Percentiles rank a stretch among this genome's conserved stretches.
Evolutionary conservation across 1,140 invertebrate genomes (phyloP).

Genomic region (Halictus rubicundus): DNA sequence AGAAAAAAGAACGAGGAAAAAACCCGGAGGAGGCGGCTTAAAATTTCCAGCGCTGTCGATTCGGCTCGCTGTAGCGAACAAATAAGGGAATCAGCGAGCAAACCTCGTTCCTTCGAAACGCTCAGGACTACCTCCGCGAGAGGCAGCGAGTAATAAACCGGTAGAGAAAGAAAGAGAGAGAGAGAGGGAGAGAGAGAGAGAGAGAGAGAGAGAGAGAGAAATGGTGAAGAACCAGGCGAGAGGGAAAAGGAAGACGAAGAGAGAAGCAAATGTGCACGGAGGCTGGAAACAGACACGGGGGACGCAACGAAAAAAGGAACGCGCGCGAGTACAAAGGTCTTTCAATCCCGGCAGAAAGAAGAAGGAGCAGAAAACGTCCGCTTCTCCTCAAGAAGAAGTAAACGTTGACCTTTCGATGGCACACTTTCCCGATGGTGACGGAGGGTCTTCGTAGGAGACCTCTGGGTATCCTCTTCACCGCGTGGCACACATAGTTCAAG

Average conservation of each 20-base stretch:
- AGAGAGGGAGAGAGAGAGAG: too few relatives aligned
- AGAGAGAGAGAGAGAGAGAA: too few relatives aligned
- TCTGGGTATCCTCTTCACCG: conserved; percentile 51
- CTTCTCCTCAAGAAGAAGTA: conserved; percentile 37
- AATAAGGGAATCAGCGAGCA: conserved; percentile 10
- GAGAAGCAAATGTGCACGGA: conserved; percentile 8
- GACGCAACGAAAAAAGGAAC: neutral
- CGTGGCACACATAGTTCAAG: conserved; percentile 60
- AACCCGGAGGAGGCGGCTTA: too few relatives aligned
- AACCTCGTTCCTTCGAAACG: neutral
- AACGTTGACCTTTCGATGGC: conserved; percentile 76
- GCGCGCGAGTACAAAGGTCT: conserved; percentile 4
- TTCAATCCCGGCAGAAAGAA: conserved; percentile 9
- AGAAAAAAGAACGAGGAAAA: too few relatives aligned
- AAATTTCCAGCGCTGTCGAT: neutral
- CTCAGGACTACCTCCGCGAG: neutral
- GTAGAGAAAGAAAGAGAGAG: too few relatives aligned
- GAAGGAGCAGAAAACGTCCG: conserved; percentile 48
- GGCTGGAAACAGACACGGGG: neutral
- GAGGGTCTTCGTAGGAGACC: conserved; percentile 49
- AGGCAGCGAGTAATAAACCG: too few relatives aligned
- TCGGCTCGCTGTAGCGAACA: neutral
- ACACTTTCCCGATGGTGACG: conserved; percentile 74
- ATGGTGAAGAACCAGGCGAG: too few relatives aligned
- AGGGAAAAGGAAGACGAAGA: too few relatives aligned